Evolutionary conservation across 1,140 invertebrate species (phyloP).

Genomic region (Sinonovacula constricta): DNA sequence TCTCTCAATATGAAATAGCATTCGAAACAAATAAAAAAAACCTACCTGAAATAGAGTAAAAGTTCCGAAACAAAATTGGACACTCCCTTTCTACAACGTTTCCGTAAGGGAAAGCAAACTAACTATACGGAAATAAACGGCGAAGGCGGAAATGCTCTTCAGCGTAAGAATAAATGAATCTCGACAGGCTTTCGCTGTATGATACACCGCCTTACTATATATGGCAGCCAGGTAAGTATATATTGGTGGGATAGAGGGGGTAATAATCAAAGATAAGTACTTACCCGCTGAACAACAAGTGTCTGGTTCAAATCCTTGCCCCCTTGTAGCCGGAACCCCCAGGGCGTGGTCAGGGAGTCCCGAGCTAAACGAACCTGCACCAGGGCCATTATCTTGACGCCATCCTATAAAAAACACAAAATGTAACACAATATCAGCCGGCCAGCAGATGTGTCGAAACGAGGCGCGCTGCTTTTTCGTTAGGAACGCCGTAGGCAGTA

Average conservation of each 20-base stretch:
- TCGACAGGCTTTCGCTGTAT: not conserved
- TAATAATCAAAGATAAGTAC: conserved; percentile 44
- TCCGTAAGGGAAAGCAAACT: not conserved
- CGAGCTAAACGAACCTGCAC: conserved; percentile 82
- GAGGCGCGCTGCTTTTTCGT: too few relatives aligned
- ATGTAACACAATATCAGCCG: conserved; percentile 50
- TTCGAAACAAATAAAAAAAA: not conserved
- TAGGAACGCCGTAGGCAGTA: too few relatives aligned
- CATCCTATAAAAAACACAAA: conserved; percentile 47
- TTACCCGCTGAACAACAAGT: conserved; percentile 94
- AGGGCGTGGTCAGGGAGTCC: conserved; percentile 86
- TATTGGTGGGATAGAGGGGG: too few relatives aligned
- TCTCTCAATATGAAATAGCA: too few relatives aligned
- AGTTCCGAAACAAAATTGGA: not conserved
- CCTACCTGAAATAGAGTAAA: not conserved
- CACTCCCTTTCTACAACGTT: not conserved
- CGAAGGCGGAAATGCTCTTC: not conserved
- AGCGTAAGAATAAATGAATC: not conserved
- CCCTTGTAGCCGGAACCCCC: conserved; percentile 94
- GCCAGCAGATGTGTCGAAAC: conserved; percentile 31
- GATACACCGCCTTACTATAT: conserved; percentile 36
- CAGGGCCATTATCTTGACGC: conserved; percentile 46
- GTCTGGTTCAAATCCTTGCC: conserved; percentile 93
- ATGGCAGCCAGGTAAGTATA: conserved; percentile 19
- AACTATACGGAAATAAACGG: not conserved